Evolutionary conservation across 2,113 vertebrate species (phyloP).

Genomic region (Alces alces): DNA sequence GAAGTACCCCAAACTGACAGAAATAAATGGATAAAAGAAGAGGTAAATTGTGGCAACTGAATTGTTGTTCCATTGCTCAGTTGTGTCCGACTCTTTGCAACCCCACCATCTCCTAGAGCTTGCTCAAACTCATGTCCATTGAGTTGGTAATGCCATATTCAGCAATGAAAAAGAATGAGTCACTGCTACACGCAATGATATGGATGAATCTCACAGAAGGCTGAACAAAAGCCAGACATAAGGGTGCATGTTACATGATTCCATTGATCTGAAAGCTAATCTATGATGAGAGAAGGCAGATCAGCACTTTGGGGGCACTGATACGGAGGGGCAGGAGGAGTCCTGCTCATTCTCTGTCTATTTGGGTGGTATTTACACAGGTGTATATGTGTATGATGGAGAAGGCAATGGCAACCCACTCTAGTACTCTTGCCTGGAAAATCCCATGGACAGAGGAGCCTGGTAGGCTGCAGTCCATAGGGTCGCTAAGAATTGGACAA

Average conservation of each 20-base stretch:
- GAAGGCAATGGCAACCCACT: too few relatives aligned
- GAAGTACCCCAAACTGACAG: background rate
- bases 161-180: too few relatives aligned
- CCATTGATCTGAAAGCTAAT: background rate
- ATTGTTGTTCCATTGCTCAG: background rate
- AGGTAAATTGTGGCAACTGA: background rate
- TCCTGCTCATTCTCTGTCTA: background rate
- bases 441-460: too few relatives aligned
- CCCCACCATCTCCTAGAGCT: background rate
- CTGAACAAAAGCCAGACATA: too few relatives aligned
- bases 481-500: too few relatives aligned
- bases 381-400: background rate
- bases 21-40: background rate
- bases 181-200: background rate
- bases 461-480: too few relatives aligned
- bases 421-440: too few relatives aligned
- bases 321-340: background rate
- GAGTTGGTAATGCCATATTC: background rate
- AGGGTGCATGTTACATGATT: rapidly evolving
- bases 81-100: background rate
- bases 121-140: background rate
- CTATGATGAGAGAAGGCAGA: background rate
- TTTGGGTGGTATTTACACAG: background rate
- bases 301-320: too few relatives aligned
- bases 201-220: background rate